phyloP scores from a whole-genome alignment of 2,113 vertebrate species.

The Synchiropus splendidus region DNA sequence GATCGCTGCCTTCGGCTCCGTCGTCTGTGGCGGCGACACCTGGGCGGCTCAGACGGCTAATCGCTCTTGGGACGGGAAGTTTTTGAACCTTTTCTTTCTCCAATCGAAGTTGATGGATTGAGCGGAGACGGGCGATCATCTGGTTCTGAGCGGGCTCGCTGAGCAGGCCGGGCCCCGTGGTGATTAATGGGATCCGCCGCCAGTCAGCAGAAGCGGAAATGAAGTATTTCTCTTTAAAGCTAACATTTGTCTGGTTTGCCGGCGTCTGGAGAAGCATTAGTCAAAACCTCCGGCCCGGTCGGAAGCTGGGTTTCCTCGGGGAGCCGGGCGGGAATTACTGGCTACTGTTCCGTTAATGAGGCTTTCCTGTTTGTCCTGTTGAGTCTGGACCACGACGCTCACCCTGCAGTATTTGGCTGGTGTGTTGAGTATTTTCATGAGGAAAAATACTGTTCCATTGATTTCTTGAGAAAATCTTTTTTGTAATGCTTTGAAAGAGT shows the following conservation, averaged over 20 bases:
- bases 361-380: conserved; percentile 43
- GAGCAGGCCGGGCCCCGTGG: conserved; percentile 50
- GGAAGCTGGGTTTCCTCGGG: conserved; percentile 59
- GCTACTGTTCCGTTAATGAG: conserved; percentile 57
- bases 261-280: conserved; percentile 60
- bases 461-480: too few relatives aligned
- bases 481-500: too few relatives aligned
- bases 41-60: conserved; percentile 56
- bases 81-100: conserved; percentile 69
- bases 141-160: conserved; percentile 63
- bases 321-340: conserved; percentile 55
- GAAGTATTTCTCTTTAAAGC: conserved; percentile 71
- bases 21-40: conserved; percentile 50
- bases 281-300: conserved; percentile 54
- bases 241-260: conserved; percentile 69
- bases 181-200: conserved; percentile 69
- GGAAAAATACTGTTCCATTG: too few relatives aligned
- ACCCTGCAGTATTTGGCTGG: too few relatives aligned
- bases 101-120: conserved; percentile 71
- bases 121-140: conserved; percentile 64
- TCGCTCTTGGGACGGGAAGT: conserved; percentile 65
- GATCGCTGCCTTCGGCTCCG: too few relatives aligned
- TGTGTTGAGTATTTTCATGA: too few relatives aligned
- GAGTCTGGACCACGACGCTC: too few relatives aligned
- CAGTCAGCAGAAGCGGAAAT: conserved; percentile 69